Percentiles rank a stretch among this genome's conserved stretches.
Evolutionary conservation across 2,113 vertebrate species (phyloP).

Genomic region (Electrona antarctica): DNA sequence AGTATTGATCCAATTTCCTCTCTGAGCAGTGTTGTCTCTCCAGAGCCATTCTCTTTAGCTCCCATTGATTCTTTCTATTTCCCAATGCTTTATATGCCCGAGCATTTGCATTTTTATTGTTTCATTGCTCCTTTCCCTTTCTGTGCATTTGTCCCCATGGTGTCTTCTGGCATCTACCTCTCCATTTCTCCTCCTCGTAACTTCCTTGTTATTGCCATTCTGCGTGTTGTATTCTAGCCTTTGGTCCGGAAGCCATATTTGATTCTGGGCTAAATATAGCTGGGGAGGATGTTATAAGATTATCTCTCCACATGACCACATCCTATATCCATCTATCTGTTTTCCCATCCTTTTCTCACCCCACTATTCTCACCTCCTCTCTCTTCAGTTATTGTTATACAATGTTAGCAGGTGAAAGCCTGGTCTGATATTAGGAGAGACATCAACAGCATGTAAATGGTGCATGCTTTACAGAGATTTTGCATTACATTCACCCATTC

Average conservation of each 20-base stretch:
- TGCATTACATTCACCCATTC: too few species aligned
- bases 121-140: slow-evolving; percentile 52
- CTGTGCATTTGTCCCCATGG: slow-evolving; percentile 1
- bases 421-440: slow-evolving; percentile 13
- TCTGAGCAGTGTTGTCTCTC: slow-evolving; percentile 21
- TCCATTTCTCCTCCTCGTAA: slow-evolving; percentile 47
- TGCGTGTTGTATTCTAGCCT: slow-evolving; percentile 30
- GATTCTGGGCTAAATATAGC: slow-evolving; percentile 65
- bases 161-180: slow-evolving; percentile 55
- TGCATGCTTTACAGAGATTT: too few species aligned
- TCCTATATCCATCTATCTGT: slow-evolving; percentile 18
- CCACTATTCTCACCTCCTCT: slow-evolving; percentile 24
- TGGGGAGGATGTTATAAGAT: slow-evolving; percentile 59
- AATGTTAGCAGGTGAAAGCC: slow-evolving; percentile 4
- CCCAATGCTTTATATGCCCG: slow-evolving; percentile 42
- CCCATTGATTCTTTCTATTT: slow-evolving; percentile 50
- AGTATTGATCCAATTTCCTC: slow-evolving; percentile 42
- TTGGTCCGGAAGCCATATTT: slow-evolving; percentile 45
- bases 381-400: slow-evolving; percentile 37
- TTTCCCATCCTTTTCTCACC: slow-evolving; percentile 1
- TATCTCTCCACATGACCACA: slow-evolving; percentile 28
- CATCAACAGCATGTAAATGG: slow-evolving; percentile 24
- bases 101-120: slow-evolving; percentile 75
- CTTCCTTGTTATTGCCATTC: slow-evolving; percentile 44
- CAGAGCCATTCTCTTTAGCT: slow-evolving; percentile 37